Evolutionary conservation across 2,113 vertebrate species (phyloP), one percentile per base, ranked within the genome.

Genomic region (Pogonocichla stellata): DNA sequence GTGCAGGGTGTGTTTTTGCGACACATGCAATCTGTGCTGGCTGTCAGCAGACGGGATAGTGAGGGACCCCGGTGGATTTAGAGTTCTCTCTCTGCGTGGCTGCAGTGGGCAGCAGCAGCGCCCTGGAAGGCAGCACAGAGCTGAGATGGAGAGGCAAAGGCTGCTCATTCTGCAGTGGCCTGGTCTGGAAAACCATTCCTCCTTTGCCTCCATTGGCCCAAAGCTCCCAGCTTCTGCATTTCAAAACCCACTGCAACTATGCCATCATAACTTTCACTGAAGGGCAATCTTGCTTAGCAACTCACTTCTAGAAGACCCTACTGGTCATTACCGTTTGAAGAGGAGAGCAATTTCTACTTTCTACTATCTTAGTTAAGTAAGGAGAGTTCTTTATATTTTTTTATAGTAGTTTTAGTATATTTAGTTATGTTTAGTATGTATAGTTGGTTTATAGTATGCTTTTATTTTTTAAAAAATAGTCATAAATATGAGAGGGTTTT

Each of bases 41-140:
- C 45, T 84, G 31, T 13, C 48, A 82, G 26, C 22, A 51, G 34
- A 10, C 1, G 26, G 61, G 50, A 42, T 2, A 25, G 33, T 8
- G 66, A 43, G 26, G 26, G 8, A 11, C 9, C 4, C 8, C 50
- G 18, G 33, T 47, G 10, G 9, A 7, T 45, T 28, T 45, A 19
- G 33, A 23, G 18, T 4, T 54, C 13, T 45, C 0, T 0, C 4
- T 48, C 28, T 26, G 6, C 1, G 4, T 2, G 16, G 14, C 48
- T 53, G 17, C 51, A 24, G 61, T 6, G 58, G 58, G 38, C 26
- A 19, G 6, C 48, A 43, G 34, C 20, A 73, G 75, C 51, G 50
- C 19, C 29, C 26, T 26, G 16, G 29, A 12, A 69, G 40, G 18
- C 5, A 25, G 19, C 2, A 1, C 2, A 0, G 26, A 3, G 33